Percentiles rank a stretch among this genome's conserved stretches.
phyloP scores from a whole-genome alignment of 2,888 invertebrate genomes.

The Chymomyza fuscimana region DNA sequence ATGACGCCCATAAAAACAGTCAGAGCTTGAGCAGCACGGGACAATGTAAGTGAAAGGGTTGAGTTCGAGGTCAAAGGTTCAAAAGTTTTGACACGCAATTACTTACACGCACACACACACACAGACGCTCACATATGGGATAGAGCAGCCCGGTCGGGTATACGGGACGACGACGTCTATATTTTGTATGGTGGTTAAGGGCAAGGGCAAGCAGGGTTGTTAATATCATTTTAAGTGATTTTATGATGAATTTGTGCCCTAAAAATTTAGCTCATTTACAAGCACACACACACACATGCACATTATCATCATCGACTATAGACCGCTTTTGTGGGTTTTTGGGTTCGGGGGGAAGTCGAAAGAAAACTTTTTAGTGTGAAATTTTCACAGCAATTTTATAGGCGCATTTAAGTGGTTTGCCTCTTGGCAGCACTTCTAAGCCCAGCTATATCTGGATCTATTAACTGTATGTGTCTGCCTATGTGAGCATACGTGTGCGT shows the following conservation, averaged over 20 bases:
- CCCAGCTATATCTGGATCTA: constrained; percentile 34
- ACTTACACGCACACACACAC: constrained; percentile 44
- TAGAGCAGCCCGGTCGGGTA: constrained; percentile 39
- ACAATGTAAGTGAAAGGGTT: constrained; percentile 12
- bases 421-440: constrained; percentile 69
- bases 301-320: constrained; percentile 18
- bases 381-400: constrained; percentile 71
- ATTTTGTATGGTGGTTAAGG: constrained; percentile 11
- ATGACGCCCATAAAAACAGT: constrained; percentile 43
- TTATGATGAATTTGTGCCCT: constrained; percentile 77
- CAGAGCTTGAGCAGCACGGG: constrained; percentile 45
- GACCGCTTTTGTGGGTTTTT: constrained; percentile 37
- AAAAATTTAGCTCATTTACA: constrained; percentile 68
- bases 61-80: constrained; percentile 67
- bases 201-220: constrained; percentile 49
- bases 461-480: constrained; percentile 36
- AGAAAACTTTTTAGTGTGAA: constrained; percentile 73
- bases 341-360: constrained; percentile 31
- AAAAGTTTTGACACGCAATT: constrained; percentile 76
- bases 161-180: background rate
- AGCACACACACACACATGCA: constrained; percentile 28
- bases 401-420: constrained; percentile 72
- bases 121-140: constrained; percentile 48
- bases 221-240: constrained; percentile 77
- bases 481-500: background rate